Evolutionary conservation across 2,113 vertebrate genomes (phyloP).

Genomic region (Antechinus stuartii): DNA sequence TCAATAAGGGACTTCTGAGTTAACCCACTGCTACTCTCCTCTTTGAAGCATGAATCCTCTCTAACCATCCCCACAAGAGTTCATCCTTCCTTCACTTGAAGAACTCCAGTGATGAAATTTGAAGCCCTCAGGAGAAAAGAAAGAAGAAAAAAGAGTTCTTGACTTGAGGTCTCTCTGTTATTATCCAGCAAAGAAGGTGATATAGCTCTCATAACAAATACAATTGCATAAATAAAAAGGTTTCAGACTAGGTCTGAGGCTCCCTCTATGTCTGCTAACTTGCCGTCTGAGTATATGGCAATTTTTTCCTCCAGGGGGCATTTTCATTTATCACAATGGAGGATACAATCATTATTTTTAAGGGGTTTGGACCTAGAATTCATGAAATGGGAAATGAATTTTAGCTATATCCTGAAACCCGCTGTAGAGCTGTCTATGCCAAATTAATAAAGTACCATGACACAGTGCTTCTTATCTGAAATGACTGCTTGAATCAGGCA

Average conservation of each 20-base stretch:
- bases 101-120: not conserved
- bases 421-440: not conserved
- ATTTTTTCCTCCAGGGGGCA: not conserved
- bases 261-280: not conserved
- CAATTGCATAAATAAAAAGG: constrained; percentile 23
- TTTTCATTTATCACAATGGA: not conserved
- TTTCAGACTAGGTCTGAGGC: not conserved
- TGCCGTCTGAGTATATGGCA: not conserved
- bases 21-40: not conserved
- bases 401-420: not conserved
- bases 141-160: not conserved
- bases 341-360: constrained; percentile 17
- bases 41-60: not conserved
- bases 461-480: not conserved
- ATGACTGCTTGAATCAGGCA: not conserved
- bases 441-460: not conserved
- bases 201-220: not conserved
- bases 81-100: not conserved
- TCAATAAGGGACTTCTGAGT: not conserved
- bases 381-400: not conserved
- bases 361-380: constrained; percentile 25
- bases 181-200: not conserved
- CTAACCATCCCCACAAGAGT: not conserved
- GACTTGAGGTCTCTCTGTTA: not conserved
- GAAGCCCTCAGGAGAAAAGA: not conserved